Evolutionary conservation across 2,797 vertebrate genomes (phyloP).

Genomic region (Odontamblyopus lacepedii): DNA sequence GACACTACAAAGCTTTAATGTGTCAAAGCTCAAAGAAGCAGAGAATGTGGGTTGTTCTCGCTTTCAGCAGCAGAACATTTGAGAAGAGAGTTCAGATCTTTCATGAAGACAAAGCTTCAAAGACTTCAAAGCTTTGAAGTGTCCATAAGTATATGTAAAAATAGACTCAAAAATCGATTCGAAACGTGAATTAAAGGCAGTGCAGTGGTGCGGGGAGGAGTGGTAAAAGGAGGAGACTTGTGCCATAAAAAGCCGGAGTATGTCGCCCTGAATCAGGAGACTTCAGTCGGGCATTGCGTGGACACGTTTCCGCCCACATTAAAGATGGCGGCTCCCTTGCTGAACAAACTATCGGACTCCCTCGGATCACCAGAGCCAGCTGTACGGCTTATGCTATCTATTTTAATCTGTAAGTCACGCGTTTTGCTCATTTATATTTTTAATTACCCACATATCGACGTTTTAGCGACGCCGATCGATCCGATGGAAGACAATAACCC

Average conservation of each 20-base stretch:
- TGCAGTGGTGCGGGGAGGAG: slow-evolving; percentile 8
- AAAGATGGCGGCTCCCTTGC: slow-evolving; percentile 86
- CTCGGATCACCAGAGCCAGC: slow-evolving; percentile 92
- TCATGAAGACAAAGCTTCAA: too few species aligned
- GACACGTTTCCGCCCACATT: slow-evolving; percentile 78
- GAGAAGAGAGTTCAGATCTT: too few species aligned
- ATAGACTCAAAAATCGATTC: too few species aligned
- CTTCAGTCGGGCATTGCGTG: slow-evolving; percentile 53
- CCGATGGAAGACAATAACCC: background rate
- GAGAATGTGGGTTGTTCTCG: too few species aligned
- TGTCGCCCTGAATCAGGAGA: slow-evolving; percentile 32
- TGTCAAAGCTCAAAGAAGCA: too few species aligned
- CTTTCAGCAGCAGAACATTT: too few species aligned
- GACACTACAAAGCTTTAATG: too few species aligned
- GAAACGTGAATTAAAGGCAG: background rate
- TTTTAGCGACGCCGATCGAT: background rate
- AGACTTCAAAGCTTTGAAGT: too few species aligned
- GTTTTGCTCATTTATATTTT: background rate
- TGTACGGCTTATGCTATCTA: slow-evolving; percentile 89
- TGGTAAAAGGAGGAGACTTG: slow-evolving; percentile 41
- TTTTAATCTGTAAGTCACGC: slow-evolving; percentile 87
- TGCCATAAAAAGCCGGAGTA: slow-evolving; percentile 37
- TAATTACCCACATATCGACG: too few species aligned
- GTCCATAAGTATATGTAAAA: too few species aligned
- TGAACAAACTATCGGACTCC: slow-evolving; percentile 82